A percentile compares a stretch with the other conserved stretches of the same genome.
Evolutionary conservation across 2,113 vertebrate species (phyloP).

Genomic region (Saimiri boliviensis): DNA sequence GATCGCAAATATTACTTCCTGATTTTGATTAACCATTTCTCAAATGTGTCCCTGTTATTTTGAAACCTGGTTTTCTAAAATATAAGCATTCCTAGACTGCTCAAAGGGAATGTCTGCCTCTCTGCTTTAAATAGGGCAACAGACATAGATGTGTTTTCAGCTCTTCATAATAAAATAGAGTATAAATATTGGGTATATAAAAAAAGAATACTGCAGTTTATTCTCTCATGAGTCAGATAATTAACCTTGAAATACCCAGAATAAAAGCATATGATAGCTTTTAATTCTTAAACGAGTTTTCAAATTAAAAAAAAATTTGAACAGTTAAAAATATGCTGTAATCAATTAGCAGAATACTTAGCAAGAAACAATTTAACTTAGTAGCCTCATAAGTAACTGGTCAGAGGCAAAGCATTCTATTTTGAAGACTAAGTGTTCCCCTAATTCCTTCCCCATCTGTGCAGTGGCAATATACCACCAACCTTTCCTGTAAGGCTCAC

Average conservation of each 20-base stretch:
- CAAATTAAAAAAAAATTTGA: conserved; percentile 23
- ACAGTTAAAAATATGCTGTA: background rate
- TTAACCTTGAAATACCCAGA: conserved; percentile 9
- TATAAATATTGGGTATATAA: background rate
- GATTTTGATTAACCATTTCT: background rate
- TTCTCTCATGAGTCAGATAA: background rate
- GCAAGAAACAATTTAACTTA: background rate
- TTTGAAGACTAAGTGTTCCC: background rate
- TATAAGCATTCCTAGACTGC: background rate
- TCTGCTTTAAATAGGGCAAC: background rate
- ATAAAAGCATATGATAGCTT: background rate
- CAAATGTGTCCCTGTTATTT: background rate
- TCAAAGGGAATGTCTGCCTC: background rate
- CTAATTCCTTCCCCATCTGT: background rate
- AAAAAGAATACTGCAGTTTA: background rate
- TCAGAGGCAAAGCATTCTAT: background rate
- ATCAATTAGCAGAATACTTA: conserved; percentile 18
- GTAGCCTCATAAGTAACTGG: background rate
- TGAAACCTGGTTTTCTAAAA: conserved; percentile 34
- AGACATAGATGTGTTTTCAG: background rate
- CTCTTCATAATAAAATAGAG: background rate
- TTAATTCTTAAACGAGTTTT: conserved; percentile 20
- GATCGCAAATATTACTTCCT: background rate
- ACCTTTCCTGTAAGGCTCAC: background rate
- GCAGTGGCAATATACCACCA: background rate